Evolutionary conservation across 2,797 vertebrate species (phyloP).

Genomic region (Epinephelus awoara): DNA sequence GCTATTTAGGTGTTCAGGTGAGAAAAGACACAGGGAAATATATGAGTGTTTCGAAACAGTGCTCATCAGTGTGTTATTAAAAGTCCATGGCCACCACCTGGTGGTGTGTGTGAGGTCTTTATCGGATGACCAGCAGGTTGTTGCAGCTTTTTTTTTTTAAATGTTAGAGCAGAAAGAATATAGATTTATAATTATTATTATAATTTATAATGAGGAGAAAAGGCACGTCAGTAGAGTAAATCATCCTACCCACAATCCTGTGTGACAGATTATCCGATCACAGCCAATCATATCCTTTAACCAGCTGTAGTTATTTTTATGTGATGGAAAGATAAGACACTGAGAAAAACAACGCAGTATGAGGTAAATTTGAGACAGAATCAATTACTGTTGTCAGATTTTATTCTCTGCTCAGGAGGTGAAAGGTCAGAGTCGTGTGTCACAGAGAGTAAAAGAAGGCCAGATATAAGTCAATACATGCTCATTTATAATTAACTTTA

Average conservation of each 20-base stretch:
- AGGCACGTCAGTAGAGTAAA: background rate
- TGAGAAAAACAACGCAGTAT: too few relatives aligned
- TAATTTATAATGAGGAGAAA: constrained; percentile 2
- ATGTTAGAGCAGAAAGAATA: background rate
- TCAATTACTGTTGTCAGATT: too few relatives aligned
- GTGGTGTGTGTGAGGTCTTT: constrained; percentile 56
- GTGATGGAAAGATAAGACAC: too few relatives aligned
- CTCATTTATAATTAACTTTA: background rate
- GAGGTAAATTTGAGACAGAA: too few relatives aligned
- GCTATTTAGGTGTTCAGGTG: constrained; percentile 1
- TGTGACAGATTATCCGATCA: too few relatives aligned
- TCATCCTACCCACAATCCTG: background rate
- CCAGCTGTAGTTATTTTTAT: background rate
- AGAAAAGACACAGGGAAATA: background rate
- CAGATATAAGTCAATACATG: background rate
- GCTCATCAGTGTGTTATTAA: background rate
- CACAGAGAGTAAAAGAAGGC: background rate
- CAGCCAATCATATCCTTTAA: background rate
- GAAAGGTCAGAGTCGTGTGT: constrained; percentile 5
- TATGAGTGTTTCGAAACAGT: background rate
- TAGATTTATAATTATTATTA: background rate
- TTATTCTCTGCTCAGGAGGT: background rate
- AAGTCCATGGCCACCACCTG: constrained; percentile 67
- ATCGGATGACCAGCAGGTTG: constrained; percentile 24
- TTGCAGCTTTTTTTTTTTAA: background rate